Evolutionary conservation across 2,888 invertebrate genomes (phyloP).

Genomic region (Bruchidius siliquastri): DNA sequence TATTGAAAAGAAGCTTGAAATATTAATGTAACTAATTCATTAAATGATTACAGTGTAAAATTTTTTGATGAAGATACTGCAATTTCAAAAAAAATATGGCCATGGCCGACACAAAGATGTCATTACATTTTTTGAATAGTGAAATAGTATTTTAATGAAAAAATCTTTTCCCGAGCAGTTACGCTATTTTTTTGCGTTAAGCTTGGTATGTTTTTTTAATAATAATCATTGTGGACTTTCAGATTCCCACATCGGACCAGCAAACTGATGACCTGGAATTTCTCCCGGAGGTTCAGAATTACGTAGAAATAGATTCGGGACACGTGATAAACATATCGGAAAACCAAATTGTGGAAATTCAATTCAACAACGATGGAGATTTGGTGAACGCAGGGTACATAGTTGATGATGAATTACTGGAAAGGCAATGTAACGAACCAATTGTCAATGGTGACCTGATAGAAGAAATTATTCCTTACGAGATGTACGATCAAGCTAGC

Average conservation of each 20-base stretch:
- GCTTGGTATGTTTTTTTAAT: no score
- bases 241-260: not conserved
- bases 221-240: not conserved
- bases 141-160: no score
- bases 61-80: no score
- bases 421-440: slow-evolving; percentile 21
- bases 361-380: slow-evolving; percentile 40
- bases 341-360: slow-evolving; percentile 41
- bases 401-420: slow-evolving; percentile 24
- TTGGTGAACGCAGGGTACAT: slow-evolving; percentile 41
- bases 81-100: no score
- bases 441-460: slow-evolving; percentile 21
- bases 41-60: no score
- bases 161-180: no score
- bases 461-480: slow-evolving; percentile 34
- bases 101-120: no score
- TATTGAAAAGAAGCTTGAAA: no score
- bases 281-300: slow-evolving; percentile 33
- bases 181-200: no score
- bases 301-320: slow-evolving; percentile 36
- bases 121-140: no score
- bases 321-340: slow-evolving; percentile 37
- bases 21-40: no score
- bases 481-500: slow-evolving; percentile 8
- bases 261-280: slow-evolving; percentile 24